Conservation (phyloP, 1,140 invertebrate species). For the Holotrichia oblita region DNA sequence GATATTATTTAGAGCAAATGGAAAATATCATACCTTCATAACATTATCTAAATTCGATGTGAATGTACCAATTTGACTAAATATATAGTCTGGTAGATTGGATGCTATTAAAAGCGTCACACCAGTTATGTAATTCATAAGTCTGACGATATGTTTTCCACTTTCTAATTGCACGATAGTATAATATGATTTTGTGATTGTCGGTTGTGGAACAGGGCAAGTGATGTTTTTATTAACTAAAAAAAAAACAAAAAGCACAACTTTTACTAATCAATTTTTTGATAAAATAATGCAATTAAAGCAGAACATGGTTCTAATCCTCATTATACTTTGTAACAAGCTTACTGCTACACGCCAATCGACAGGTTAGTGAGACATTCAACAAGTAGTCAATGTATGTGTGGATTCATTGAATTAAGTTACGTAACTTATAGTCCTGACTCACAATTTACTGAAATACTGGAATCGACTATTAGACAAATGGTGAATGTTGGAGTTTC, state of each 20-base stretch:
- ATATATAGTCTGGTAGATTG: slow-evolving; percentile 64
- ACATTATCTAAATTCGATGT: slow-evolving; percentile 73
- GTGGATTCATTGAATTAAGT: no score
- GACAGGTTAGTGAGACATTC: no score
- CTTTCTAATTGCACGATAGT: slow-evolving; percentile 65
- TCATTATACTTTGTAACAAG: no score
- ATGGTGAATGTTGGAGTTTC: no score
- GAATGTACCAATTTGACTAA: slow-evolving; percentile 76
- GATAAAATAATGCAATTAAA: no score
- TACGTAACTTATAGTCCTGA: no score
- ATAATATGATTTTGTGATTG: slow-evolving; percentile 70
- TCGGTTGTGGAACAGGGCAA: slow-evolving; percentile 73
- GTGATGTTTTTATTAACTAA: slow-evolving; percentile 67
- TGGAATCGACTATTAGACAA: no score
- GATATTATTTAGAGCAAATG: neutral
- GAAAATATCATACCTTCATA: slow-evolving; percentile 66
- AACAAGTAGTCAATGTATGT: no score
- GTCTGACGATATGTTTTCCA: slow-evolving; percentile 72
- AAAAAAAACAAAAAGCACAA: slow-evolving; percentile 44
- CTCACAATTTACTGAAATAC: no score
- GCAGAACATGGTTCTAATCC: no score
- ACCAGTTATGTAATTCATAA: slow-evolving; percentile 79
- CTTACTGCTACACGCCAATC: no score
- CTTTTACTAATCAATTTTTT: no score
- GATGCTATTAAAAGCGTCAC: slow-evolving; percentile 70